Conservation (phyloP, 2,888 invertebrate genomes). For the Pristionchus japonicus region DNA sequence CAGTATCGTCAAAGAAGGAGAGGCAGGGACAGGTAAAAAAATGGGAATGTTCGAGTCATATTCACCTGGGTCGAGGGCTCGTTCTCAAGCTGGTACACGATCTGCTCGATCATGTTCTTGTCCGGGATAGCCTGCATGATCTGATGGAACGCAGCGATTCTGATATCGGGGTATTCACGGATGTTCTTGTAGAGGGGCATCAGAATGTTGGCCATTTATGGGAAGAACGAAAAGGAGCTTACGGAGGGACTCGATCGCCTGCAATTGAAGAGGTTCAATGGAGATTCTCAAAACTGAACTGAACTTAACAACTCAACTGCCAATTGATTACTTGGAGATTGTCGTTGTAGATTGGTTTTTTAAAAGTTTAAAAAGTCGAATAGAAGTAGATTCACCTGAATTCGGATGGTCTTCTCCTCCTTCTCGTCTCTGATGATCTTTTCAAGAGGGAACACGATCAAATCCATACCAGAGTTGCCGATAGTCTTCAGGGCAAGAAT, state of each 20-base stretch:
- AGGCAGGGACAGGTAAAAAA: no score
- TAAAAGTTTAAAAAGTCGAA: no score
- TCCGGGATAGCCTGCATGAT: conserved; percentile 52
- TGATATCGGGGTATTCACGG: conserved; percentile 52
- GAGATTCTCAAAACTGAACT: no score
- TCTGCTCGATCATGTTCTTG: conserved; percentile 52
- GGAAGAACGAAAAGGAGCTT: conserved; percentile 52
- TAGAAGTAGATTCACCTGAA: no score
- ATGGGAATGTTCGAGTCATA: no score
- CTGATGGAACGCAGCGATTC: conserved; percentile 54
- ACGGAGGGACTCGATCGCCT: conserved; percentile 61
- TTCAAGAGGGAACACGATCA: conserved; percentile 49
- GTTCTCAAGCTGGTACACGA: conserved; percentile 47
- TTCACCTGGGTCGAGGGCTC: conserved; percentile 55
- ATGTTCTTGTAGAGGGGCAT: conserved; percentile 59
- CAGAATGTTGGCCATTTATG: conserved; percentile 55
- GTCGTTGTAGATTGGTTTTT: no score
- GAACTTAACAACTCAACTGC: no score
- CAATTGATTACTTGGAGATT: no score
- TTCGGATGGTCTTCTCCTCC: conserved; percentile 48
- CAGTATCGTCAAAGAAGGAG: no score
- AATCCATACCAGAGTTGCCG: conserved; percentile 70
- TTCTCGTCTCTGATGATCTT: conserved; percentile 51
- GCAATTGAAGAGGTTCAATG: no score
- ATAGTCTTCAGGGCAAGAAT: conserved; percentile 70